These are phyloP conservation scores for Micoletzkya japonica DNA, from an alignment of 2,888 invertebrate species.

Conservation along the genomic window DNA sequence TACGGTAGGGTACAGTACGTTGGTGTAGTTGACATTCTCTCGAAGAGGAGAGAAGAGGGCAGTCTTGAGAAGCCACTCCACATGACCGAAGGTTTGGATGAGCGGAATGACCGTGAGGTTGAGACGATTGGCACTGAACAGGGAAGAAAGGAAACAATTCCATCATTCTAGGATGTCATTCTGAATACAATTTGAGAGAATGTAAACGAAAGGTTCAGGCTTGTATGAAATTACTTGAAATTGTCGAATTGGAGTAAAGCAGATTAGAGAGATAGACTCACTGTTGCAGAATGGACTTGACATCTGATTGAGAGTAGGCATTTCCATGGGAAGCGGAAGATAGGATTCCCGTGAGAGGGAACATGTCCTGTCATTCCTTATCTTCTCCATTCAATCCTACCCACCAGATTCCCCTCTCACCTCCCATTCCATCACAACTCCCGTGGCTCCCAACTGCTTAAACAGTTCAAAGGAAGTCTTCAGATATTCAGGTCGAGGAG, in stretches of 20 bases:
- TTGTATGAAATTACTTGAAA: neutral
- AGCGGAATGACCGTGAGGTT: constrained; percentile 77
- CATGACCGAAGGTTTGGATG: constrained; percentile 82
- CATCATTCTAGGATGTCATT: neutral
- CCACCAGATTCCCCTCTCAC: constrained; percentile 68
- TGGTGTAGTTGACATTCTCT: constrained; percentile 43
- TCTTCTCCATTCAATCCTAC: neutral
- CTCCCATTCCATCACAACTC: constrained; percentile 81
- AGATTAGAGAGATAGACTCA: constrained; percentile 34
- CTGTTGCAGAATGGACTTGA: constrained; percentile 65
- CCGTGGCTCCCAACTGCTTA: constrained; percentile 74
- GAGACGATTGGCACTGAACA: constrained; percentile 65
- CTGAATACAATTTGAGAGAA: neutral
- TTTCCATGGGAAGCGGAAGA: constrained; percentile 72
- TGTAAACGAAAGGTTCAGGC: neutral
- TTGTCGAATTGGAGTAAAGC: neutral
- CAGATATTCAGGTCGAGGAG: constrained; percentile 24
- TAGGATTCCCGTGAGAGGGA: constrained; percentile 75
- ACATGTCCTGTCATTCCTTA: constrained; percentile 73
- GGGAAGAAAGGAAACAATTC: neutral
- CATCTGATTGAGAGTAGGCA: constrained; percentile 74
- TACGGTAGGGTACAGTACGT: constrained; percentile 27
- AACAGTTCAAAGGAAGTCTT: constrained; percentile 18
- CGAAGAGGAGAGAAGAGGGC: constrained; percentile 72
- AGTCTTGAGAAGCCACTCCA: constrained; percentile 80